Conservation (phyloP, 2,113 vertebrate species). For the Phalacrocorax pelagicus region DNA sequence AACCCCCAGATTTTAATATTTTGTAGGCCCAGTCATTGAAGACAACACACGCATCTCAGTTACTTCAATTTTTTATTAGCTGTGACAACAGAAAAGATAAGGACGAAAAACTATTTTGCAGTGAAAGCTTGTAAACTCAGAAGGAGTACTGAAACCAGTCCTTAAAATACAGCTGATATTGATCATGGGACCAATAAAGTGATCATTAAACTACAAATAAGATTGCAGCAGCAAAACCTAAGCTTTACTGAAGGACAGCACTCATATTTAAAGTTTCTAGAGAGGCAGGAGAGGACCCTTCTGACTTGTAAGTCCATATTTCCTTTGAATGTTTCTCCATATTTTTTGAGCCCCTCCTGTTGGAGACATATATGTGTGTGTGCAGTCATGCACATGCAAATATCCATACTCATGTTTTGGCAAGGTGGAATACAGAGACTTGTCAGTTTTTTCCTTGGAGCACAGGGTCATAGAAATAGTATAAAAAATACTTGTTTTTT, state of each 20-base stretch:
- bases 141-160: not conserved
- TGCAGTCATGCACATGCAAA: not conserved
- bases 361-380: not conserved
- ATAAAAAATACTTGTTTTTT: not conserved
- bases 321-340: not conserved
- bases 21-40: not conserved
- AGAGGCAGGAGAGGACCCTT: not conserved
- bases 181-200: not conserved
- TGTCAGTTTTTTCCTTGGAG: not conserved
- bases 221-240: not conserved
- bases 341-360: not conserved
- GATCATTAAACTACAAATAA: not conserved
- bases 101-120: not conserved
- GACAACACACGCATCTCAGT: not conserved
- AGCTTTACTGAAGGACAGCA: not conserved
- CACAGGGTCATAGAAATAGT: not conserved
- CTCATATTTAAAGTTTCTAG: not conserved
- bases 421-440: not conserved
- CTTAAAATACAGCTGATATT: not conserved
- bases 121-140: not conserved
- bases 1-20: not conserved
- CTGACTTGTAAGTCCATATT: not conserved
- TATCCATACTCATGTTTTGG: not conserved
- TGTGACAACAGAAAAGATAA: not conserved
- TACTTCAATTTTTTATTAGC: not conserved